These are phyloP conservation scores for Eolophus roseicapilla DNA, from an alignment of 2,113 vertebrate genomes.

Conservation along the genomic window DNA sequence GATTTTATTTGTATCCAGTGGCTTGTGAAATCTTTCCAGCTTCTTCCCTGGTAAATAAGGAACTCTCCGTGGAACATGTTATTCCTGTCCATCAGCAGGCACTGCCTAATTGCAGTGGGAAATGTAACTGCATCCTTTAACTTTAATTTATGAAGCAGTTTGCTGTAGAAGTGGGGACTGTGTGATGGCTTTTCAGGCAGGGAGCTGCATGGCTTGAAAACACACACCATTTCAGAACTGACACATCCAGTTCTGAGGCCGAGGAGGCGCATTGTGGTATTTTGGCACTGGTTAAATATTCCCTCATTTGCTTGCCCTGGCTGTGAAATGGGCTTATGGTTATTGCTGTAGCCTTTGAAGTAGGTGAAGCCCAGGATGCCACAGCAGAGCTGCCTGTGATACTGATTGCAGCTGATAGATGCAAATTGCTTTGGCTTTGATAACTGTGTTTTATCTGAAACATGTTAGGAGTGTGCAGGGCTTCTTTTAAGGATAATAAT, in stretches of 20 bases:
- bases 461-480: neutral
- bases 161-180: neutral
- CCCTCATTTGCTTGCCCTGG: neutral
- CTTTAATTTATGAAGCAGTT: slow-evolving; percentile 62
- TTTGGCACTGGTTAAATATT: slow-evolving; percentile 67
- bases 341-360: slow-evolving; percentile 34
- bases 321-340: slow-evolving; percentile 25
- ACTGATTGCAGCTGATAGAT: slow-evolving; percentile 23
- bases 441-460: slow-evolving; percentile 36
- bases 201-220: slow-evolving; percentile 65
- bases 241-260: slow-evolving; percentile 73
- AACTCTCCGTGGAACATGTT: neutral
- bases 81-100: slow-evolving; percentile 20
- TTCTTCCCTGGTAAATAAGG: neutral
- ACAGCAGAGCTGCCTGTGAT: neutral
- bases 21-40: neutral
- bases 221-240: slow-evolving; percentile 74
- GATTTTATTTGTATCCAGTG: neutral
- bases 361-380: neutral
- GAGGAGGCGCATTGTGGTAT: slow-evolving; percentile 9
- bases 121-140: slow-evolving; percentile 44
- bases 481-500: neutral
- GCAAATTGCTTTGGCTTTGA: slow-evolving; percentile 18
- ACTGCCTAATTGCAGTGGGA: slow-evolving; percentile 24
- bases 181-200: slow-evolving; percentile 14